Base-by-base conservation (phyloP, 2,797 vertebrate species). In the Syngnathus acus region DNA sequence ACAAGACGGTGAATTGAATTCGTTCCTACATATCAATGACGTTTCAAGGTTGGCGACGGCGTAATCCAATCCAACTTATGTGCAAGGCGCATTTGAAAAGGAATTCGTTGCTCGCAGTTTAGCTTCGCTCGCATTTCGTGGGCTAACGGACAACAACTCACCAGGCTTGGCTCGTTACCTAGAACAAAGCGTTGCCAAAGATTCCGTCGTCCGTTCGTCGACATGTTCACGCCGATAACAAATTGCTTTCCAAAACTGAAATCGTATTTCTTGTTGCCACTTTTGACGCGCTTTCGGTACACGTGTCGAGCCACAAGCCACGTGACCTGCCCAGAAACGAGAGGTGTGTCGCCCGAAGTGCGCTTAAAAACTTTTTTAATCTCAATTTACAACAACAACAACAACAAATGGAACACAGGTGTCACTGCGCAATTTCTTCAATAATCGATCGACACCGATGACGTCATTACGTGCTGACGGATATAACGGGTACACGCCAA, bases 151-250 rank as follows among this genome's bases (percentile, higher is more conserved):
- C 10, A 21, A 42, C 14, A 43, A 59, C 83, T 59, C 40, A 88
- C 86, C 42, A 8, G 13, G 43, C 23, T 23, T 45, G 5, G 42
- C 6, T 4, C n/a, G 16, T 11, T 19, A 19, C 55, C 3, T 0
- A 39, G 17, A 4, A 26, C 23, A 17, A 16, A 2, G 14, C 8
- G 7, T 16, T 19, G 45, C 4, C 37, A 60, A 14, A 38, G 42
- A 11, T 62, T 23, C 1, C 60, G 38, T 0, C 82, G 50, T 4
- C 81, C 82, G 79, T 86, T 85, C 8, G 37, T 13, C 0, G 78
- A 60, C 85, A 87, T 87, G 59, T 68, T 6, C 5, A 1, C 0
- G 19, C 1, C 32, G 16, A 10, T 19, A 10, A 38, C 2, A 38
- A 19, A 13, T 8, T 11, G 8, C 8, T 64, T 37, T 2, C 6